These are phyloP conservation scores for Aspidoscelis tigris DNA, from an alignment of 2,113 vertebrate species.

Conservation along the genomic window DNA sequence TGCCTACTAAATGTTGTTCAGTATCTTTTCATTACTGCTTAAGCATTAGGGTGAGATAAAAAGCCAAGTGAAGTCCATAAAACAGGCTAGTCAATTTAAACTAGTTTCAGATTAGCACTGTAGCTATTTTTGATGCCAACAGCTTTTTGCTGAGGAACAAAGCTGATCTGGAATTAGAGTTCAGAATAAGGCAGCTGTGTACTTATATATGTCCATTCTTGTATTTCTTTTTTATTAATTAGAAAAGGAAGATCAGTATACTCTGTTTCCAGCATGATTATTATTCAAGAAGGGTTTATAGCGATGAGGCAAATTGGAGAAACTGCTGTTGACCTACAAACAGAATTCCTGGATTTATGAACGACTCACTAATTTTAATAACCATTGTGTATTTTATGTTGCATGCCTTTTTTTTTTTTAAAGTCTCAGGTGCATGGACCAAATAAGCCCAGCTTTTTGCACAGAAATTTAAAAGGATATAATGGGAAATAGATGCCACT, in stretches of 20 bases:
- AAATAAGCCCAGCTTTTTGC: conserved; percentile 4
- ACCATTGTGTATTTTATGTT: conserved; percentile 37
- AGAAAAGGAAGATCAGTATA: neutral
- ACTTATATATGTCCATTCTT: neutral
- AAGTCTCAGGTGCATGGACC: neutral
- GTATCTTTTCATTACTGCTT: neutral
- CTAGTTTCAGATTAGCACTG: conserved; percentile 7
- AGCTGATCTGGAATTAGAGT: neutral
- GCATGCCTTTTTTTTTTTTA: neutral
- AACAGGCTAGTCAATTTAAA: conserved; percentile 14
- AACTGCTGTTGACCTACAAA: conserved; percentile 60
- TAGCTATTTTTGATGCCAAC: conserved; percentile 2
- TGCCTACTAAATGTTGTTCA: neutral
- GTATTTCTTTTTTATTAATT: conserved; percentile 14
- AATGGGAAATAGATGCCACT: neutral
- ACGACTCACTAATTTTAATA: conserved; percentile 52
- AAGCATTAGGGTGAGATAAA: conserved; percentile 8
- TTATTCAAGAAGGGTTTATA: conserved; percentile 55
- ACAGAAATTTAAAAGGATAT: neutral
- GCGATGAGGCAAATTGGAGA: conserved; percentile 47
- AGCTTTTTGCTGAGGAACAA: conserved; percentile 10
- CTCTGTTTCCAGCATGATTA: conserved; percentile 19
- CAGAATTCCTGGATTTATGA: conserved; percentile 56
- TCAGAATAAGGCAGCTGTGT: neutral
- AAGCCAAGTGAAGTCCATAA: neutral